These are phyloP conservation scores for Podarcis raffonei DNA, from an alignment of 2,113 vertebrate species.

Conservation along the genomic window DNA sequence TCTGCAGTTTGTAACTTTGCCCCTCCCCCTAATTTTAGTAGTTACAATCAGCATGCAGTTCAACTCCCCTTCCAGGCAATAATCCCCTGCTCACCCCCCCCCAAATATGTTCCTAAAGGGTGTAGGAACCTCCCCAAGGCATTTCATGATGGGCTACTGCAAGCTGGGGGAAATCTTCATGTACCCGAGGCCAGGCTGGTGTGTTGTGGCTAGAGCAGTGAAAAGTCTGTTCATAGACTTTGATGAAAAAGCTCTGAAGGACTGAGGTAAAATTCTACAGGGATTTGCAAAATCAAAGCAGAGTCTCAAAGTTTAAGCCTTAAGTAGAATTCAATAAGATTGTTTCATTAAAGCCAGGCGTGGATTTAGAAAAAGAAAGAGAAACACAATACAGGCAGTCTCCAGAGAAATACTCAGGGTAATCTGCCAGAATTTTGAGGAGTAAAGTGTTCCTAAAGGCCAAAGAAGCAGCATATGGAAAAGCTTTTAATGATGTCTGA, in stretches of 20 bases:
- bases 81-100: background rate
- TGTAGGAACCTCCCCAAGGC: too few relatives aligned
- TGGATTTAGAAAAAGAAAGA: conserved; percentile 24
- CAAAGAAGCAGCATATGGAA: background rate
- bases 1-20: background rate
- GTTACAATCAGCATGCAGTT: too few relatives aligned
- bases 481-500: background rate
- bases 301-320: conserved; percentile 6
- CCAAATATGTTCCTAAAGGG: too few relatives aligned
- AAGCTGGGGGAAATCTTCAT: too few relatives aligned
- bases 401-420: conserved; percentile 13
- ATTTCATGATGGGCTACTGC: too few relatives aligned
- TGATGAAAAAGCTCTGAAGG: background rate
- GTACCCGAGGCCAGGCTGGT: too few relatives aligned
- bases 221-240: background rate
- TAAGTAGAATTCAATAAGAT: conserved; percentile 5
- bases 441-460: background rate
- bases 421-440: background rate
- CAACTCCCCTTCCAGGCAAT: background rate
- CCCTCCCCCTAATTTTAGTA: background rate
- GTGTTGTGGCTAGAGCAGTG: background rate
- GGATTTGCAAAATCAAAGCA: background rate
- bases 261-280: background rate
- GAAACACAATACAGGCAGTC: background rate
- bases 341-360: background rate